Base-by-base conservation (phyloP, 2,797 vertebrate genomes). In the Epinephelus awoara region DNA sequence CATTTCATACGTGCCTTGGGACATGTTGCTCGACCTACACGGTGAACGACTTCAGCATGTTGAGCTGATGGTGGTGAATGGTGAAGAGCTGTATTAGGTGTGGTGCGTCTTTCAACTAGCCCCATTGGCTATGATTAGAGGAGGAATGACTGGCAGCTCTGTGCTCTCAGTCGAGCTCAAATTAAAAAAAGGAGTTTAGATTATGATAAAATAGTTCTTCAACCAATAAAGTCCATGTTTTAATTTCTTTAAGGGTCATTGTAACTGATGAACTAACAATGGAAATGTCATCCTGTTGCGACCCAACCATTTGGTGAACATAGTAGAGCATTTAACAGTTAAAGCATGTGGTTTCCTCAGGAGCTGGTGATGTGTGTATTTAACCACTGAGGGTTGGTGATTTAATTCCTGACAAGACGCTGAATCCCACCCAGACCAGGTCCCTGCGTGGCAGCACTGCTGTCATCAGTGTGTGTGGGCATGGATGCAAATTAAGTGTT, bases 41-140 rank as follows among this genome's bases (percentile, higher is more conserved):
- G 11, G 56, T 17, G 14, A 67, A 54, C 73, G 44, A 83, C 54
- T 21, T 75, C 51, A 61, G 63, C 21, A 18, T 62, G 64, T 74
- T 70, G 50, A 74, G 23, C 42, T 58, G 5, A 59, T 58, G n/a
- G 6, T 58, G 64, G 38, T 68, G 29, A 70, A 62, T 47, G 9
- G 23, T 18, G 0, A 42, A 29, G 47, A 42, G 27, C 59, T 84
- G 42, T 68, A 68, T 80, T 66, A 18, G 62, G 27, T 25, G 21
- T 68, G 1, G 40, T 58, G 14, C 3, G 2, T 52, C 21, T 46
- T 72, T 61, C 19, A 49, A 73, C 34, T 17, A 5, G 25, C 18
- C 15, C 46, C 21, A 42, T 59, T 67, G 44, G 59, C 57, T 74
- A 29, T 12, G 7, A 52, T 47, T 47, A 19, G 38, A 49, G 4